Percentiles rank a stretch among this genome's conserved stretches.
phyloP scores from a whole-genome alignment of 2,888 invertebrate genomes.

The Rhorus exstirpatorius region DNA sequence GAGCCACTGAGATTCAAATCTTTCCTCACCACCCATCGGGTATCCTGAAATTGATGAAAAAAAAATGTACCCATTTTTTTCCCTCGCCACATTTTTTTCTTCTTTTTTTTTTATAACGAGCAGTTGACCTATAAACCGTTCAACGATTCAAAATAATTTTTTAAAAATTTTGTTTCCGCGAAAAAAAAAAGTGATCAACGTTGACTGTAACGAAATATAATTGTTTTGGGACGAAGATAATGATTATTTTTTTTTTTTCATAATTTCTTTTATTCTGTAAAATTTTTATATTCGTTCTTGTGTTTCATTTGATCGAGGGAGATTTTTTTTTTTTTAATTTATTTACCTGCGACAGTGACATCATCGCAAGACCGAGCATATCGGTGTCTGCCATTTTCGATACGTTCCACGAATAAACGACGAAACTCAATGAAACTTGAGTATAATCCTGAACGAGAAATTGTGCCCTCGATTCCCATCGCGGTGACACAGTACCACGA shows the following conservation, averaged over 20 bases:
- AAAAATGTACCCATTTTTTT: not conserved
- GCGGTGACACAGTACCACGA: constrained; percentile 85
- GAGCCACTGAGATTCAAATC: constrained; percentile 81
- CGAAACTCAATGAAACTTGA: constrained; percentile 86
- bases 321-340: constrained; percentile 49
- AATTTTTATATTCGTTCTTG: not conserved
- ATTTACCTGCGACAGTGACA: constrained; percentile 85
- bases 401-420: constrained; percentile 87
- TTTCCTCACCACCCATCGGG: constrained; percentile 80
- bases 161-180: too few species aligned
- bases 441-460: constrained; percentile 87
- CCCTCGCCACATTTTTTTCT: not conserved
- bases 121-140: too few species aligned
- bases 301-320: not conserved
- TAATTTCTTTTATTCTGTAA: not conserved
- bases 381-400: constrained; percentile 86
- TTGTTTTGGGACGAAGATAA: too few species aligned
- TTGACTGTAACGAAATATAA: too few species aligned
- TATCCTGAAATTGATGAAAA: constrained; percentile 74
- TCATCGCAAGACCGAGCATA: constrained; percentile 86
- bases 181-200: too few species aligned
- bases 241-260: not conserved
- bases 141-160: too few species aligned
- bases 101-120: not conserved
- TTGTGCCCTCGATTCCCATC: constrained; percentile 87